Conservation (phyloP, 23 tunicate genomes). For the Clavelina lepadiformis region DNA sequence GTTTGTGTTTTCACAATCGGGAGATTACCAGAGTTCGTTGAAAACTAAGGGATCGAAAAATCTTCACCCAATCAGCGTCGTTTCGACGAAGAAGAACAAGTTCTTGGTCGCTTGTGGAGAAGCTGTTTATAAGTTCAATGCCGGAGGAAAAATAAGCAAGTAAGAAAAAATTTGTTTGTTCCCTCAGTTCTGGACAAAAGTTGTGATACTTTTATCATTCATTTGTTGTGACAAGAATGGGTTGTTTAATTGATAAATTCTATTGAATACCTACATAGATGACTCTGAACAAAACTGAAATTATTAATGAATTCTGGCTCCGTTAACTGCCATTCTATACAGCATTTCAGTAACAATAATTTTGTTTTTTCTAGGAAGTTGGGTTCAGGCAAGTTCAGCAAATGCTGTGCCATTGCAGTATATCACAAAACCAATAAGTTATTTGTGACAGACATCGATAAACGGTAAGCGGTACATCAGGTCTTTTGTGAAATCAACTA, state of each 20-base stretch:
- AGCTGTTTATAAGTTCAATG: slow-evolving; percentile 21
- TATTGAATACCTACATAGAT: too few relatives aligned
- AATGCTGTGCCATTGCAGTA: slow-evolving; percentile 43
- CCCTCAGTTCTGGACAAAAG: too few relatives aligned
- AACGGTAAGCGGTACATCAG: slow-evolving; percentile 34
- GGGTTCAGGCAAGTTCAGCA: slow-evolving; percentile 25
- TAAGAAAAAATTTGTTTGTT: slow-evolving; percentile 1
- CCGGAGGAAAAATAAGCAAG: slow-evolving; percentile 32
- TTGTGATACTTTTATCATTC: too few relatives aligned
- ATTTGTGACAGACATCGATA: slow-evolving; percentile 38
- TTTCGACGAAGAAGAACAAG: slow-evolving; percentile 40
- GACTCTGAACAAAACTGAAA: too few relatives aligned
- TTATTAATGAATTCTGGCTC: too few relatives aligned
- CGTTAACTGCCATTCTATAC: too few relatives aligned
- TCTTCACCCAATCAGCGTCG: slow-evolving; percentile 40
- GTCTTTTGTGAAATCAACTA: too few relatives aligned
- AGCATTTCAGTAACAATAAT: too few relatives aligned
- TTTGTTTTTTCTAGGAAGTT: slow-evolving; percentile 28
- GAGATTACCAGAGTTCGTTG: slow-evolving; percentile 1
- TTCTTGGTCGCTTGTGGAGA: slow-evolving; percentile 42
- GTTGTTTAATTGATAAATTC: too few relatives aligned
- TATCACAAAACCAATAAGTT: slow-evolving; percentile 28
- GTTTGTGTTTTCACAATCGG: slow-evolving; percentile 16
- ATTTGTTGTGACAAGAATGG: too few relatives aligned
- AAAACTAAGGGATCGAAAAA: slow-evolving; percentile 25